Base-by-base conservation (phyloP, 92 coral and sea anemone species). In the Paragorgia papillata region DNA sequence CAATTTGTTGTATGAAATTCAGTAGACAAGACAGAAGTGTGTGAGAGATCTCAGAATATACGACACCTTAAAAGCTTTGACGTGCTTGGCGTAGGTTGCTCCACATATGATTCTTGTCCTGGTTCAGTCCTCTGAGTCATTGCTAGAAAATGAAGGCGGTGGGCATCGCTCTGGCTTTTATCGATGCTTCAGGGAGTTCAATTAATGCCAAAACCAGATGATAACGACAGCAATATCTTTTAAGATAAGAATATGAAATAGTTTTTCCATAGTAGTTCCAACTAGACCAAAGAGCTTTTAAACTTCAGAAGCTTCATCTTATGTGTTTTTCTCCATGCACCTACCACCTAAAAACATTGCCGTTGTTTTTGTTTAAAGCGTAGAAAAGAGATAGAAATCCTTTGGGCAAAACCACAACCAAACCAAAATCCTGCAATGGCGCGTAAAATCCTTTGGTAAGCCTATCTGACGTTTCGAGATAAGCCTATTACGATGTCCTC, bases 121-220 rank as follows among this genome's bases (percentile, higher is more conserved):
- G 58, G 54, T 53, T 64, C 75, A 68, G 64, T 64, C 54, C 29
- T 31, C 22, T 19, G 3, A 28, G 19, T 34, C 50, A 7, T 50
- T 51, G 50, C 78, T 71, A 34, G n/a, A n/a, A 54, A 54, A 71
- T 51, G 62, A 55, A 71, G 63, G 9, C 51, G 64, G 51, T 54
- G 78, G 18, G 64, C 64, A 71, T 55, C 35, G 37, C 63, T 12
- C 51, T 30, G 9, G 78, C 64, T 71, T 71, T 71, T 71, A 71
- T 71, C 64, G 78, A 34, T 25, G 32, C 64, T 55, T 53, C 62
- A 71, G 50, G 34, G 62, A 71, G 78, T 26, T 71, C 78, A 71
- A 68, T 71, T 71, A 71, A 71, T 71, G 78, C 64, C 64, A 71
- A 70, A 50, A 71, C 62, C 78, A 71, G 78, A 71, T 71, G 78